Percentiles rank a stretch among this genome's conserved stretches.
Evolutionary conservation across 2,113 vertebrate species (phyloP).

Genomic region (human): DNA sequence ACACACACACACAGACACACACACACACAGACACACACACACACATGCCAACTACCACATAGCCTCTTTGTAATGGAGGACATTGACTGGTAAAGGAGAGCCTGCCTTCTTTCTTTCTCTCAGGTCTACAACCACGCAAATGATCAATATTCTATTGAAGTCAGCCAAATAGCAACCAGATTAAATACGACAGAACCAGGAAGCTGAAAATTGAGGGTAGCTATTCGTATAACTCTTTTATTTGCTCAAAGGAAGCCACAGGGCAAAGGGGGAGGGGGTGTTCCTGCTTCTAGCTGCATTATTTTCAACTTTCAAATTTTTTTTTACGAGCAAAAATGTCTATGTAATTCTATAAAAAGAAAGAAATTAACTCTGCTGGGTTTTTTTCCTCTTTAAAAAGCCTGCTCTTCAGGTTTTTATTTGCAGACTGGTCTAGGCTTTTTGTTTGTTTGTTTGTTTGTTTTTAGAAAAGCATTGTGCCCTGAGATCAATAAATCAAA

Average conservation of each 20-base stretch:
- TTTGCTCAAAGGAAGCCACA: not conserved
- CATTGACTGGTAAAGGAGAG: not conserved
- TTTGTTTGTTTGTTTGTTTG: not conserved
- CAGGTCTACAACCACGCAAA: conserved; percentile 28
- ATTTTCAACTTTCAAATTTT: conserved; percentile 30
- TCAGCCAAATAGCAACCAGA: conserved; percentile 28
- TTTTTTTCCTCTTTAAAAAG: not conserved
- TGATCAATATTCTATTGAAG: not conserved
- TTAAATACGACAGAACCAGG: conserved; percentile 30
- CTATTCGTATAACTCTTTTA: not conserved
- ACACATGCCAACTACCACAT: too few species aligned
- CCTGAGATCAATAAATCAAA: conserved; percentile 71
- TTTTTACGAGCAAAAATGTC: conserved; percentile 11
- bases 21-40: not conserved
- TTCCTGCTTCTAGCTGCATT: not conserved
- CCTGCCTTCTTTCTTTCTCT: conserved; percentile 23
- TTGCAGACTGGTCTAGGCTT: not conserved
- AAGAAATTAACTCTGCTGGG: conserved; percentile 37
- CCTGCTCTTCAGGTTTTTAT: conserved; percentile 26
- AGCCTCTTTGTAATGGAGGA: not conserved
- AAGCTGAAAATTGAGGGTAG: not conserved
- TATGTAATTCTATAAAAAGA: conserved; percentile 56
- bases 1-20: not conserved
- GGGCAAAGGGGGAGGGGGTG: not conserved
- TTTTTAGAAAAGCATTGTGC: conserved; percentile 52